Evolutionary conservation across 1,140 invertebrate genomes (phyloP).

Genomic region (Drepana arcuata): DNA sequence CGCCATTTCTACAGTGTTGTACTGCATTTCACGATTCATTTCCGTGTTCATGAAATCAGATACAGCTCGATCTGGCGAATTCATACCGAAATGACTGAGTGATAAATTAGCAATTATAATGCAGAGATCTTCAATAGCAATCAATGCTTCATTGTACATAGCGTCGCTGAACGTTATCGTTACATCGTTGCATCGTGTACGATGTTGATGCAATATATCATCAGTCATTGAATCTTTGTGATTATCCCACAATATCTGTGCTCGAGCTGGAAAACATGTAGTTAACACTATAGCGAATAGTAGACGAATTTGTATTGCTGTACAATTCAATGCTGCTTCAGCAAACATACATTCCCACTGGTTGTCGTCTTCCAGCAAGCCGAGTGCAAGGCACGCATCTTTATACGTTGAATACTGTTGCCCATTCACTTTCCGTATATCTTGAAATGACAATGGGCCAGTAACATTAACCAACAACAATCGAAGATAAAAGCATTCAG

Average conservation of each 20-base stretch:
- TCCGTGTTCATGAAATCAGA: conserved; percentile 13
- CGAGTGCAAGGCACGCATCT: conserved; percentile 19
- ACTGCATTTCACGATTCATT: conserved; percentile 16
- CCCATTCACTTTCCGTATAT: conserved; percentile 14
- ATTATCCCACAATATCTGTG: conserved; percentile 17
- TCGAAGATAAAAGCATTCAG: conserved; percentile 19
- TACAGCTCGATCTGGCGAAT: conserved; percentile 13
- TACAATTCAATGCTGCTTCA: conserved; percentile 20
- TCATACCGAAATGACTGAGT: conserved; percentile 14
- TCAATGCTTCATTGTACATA: conserved; percentile 18
- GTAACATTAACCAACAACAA: conserved; percentile 12
- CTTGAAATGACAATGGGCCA: conserved; percentile 16
- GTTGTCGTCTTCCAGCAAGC: conserved; percentile 21
- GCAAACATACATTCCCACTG: conserved; percentile 18
- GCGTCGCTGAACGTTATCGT: conserved; percentile 12
- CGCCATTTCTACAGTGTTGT: conserved; percentile 15
- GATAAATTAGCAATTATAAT: conserved; percentile 12
- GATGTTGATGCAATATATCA: conserved; percentile 13
- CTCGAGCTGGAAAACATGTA: conserved; percentile 19
- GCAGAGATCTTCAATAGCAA: conserved; percentile 17
- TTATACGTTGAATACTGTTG: conserved; percentile 18
- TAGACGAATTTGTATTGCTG: conserved; percentile 23
- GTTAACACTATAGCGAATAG: conserved; percentile 20
- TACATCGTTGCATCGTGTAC: conserved; percentile 8
- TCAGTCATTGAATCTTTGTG: conserved; percentile 22